These are phyloP conservation scores for Leptobrachium leishanense DNA, from an alignment of 2,113 vertebrate genomes.

Conservation along the genomic window DNA sequence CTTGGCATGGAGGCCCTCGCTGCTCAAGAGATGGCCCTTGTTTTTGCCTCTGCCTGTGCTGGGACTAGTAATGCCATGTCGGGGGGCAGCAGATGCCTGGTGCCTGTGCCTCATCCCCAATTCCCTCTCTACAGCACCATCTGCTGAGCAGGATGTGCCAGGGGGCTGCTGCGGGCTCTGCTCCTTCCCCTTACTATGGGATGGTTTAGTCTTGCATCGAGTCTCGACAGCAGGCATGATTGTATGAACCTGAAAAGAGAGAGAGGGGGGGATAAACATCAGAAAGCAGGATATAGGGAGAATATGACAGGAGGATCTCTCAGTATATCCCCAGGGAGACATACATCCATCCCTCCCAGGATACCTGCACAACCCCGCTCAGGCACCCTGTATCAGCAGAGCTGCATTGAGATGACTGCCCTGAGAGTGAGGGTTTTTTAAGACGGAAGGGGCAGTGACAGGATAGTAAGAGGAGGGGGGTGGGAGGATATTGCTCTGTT, in stretches of 20 bases:
- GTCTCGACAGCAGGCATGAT: slow-evolving; percentile 5
- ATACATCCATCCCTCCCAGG: too few relatives aligned
- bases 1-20: neutral
- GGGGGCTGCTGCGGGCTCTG: neutral
- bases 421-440: too few relatives aligned
- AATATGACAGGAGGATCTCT: neutral
- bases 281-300: neutral
- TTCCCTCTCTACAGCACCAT: neutral
- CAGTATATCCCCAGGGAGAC: too few relatives aligned
- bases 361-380: too few relatives aligned
- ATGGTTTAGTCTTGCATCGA: neutral
- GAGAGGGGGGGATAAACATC: neutral
- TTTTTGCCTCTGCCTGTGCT: neutral
- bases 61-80: neutral
- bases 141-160: neutral
- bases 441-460: too few relatives aligned
- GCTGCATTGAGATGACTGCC: too few relatives aligned
- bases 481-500: too few relatives aligned
- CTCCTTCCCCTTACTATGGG: neutral
- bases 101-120: neutral
- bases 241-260: neutral
- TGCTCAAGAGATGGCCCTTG: neutral
- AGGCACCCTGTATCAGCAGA: too few relatives aligned
- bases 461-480: too few relatives aligned
- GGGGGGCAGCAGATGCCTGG: neutral